Evolutionary conservation across 2,888 invertebrate genomes (phyloP), one percentile per base, ranked within the genome.

Genomic region (Podotricha telesiphe): DNA sequence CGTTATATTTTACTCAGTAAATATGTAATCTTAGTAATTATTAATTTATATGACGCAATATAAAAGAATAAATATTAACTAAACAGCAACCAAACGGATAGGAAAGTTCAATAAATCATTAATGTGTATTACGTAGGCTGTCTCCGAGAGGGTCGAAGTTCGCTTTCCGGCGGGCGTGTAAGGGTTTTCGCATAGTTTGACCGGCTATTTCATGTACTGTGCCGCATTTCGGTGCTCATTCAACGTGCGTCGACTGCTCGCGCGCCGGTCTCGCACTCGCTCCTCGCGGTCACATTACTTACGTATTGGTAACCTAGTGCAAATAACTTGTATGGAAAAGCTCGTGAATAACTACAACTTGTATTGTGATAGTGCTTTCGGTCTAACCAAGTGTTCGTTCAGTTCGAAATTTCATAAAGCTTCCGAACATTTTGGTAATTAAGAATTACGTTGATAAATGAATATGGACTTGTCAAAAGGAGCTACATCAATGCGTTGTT

Each of bases 161-260:
- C 84, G 84, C 82, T 85, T 85, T 86, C 84, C 84, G 81, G 77
- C 83, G 82, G 85, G 83, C 82, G 84, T 85, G 87, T 84, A 88
- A 91, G 89, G 91, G 92, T 89, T 93, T 93, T 92, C 91, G 92
- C 93, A 84, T 89, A 89, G 86, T 87, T 89, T 87, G 88, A 86
- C 86, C 85, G 89, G 86, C 90, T 93, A 93, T 92, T 93, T 93
- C 86, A 93, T 89, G 86, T 91, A 88, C 88, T 82, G 91, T 87
- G 87, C 89, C 86, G 89, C 90, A 88, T 91, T 93, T 93, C 81
- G 93, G 93, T 83, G 88, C 83, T 89, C 94, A 94, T 94, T 94
- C 94, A 93, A 88, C 88, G 87, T 83, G 85, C 81, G 88, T 83
- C 91, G 90, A 90, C 88, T 91, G 89, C 90, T 84, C 92, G 91